A percentile compares a stretch with the other conserved stretches of the same genome.
These are phyloP conservation scores for Tenthredo notha DNA, from an alignment of 2,888 invertebrate species.

Conservation along the genomic window DNA sequence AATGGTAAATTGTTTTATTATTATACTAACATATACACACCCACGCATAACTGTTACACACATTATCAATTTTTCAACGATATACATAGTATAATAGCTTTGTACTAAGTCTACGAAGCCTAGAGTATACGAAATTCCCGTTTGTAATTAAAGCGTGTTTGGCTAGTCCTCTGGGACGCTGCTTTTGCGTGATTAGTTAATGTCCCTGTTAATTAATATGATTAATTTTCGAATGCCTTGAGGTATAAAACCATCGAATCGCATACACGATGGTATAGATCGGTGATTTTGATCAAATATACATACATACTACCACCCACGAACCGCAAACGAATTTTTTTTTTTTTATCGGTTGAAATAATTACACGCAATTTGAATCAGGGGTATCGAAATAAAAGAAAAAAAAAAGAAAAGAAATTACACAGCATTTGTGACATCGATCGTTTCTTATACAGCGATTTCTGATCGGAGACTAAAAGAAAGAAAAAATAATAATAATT, in stretches of 20 bases:
- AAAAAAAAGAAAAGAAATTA: too few relatives aligned
- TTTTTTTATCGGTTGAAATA: neutral
- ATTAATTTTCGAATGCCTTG: slow-evolving; percentile 27
- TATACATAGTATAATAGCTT: neutral
- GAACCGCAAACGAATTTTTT: neutral
- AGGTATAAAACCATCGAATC: neutral
- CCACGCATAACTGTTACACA: neutral
- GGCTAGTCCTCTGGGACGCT: slow-evolving; percentile 18
- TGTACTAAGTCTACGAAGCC: neutral
- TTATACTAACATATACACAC: neutral
- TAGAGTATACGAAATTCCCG: neutral
- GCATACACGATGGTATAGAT: neutral
- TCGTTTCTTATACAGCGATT: neutral
- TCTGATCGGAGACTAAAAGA: neutral
- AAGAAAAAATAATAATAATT: too few relatives aligned
- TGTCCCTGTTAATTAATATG: slow-evolving; percentile 21
- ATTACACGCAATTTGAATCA: neutral
- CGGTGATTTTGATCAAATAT: neutral
- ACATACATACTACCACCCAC: neutral
- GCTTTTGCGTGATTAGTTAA: slow-evolving; percentile 39
- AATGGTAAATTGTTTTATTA: neutral
- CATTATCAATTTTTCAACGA: neutral
- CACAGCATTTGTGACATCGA: neutral
- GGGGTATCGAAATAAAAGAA: neutral
- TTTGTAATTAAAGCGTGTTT: slow-evolving; percentile 36